Evolutionary conservation across 2,113 vertebrate genomes (phyloP).

Genomic region (Bucco capensis): DNA sequence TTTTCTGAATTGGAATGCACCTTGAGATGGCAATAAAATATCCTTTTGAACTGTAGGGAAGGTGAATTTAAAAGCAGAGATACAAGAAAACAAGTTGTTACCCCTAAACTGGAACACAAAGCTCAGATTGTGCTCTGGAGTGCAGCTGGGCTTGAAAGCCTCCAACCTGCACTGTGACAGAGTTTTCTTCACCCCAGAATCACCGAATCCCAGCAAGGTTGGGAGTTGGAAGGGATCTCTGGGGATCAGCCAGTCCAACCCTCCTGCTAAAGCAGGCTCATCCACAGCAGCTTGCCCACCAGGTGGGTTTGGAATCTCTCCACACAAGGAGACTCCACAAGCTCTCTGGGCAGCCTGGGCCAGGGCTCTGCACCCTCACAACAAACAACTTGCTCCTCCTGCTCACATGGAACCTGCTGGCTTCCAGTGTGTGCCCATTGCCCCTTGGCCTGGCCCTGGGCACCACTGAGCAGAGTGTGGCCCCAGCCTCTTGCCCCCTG

Average conservation of each 20-base stretch:
- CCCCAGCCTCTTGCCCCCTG: too few relatives aligned
- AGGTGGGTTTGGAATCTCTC: too few relatives aligned
- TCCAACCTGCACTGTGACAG: not conserved
- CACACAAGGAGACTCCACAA: too few relatives aligned
- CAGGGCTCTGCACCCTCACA: too few relatives aligned
- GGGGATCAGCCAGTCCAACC: not conserved
- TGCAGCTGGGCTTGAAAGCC: not conserved
- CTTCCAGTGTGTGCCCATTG: too few relatives aligned
- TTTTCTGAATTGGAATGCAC: not conserved
- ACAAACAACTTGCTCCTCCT: too few relatives aligned
- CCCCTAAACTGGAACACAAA: not conserved
- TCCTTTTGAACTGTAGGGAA: not conserved
- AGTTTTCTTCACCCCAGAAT: too few relatives aligned
- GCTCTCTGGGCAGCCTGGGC: too few relatives aligned
- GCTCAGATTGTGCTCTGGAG: not conserved
- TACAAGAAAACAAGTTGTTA: not conserved
- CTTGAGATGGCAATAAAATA: not conserved
- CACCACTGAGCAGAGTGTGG: too few relatives aligned
- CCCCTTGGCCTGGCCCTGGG: too few relatives aligned
- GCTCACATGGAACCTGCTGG: too few relatives aligned
- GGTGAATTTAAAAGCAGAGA: not conserved
- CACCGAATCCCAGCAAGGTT: not conserved
- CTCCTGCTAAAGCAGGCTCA: not conserved
- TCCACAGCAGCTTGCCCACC: too few relatives aligned
- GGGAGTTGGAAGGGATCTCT: not conserved